Conservation (phyloP, 2,113 vertebrate genomes). For the Ictalurus furcatus region DNA sequence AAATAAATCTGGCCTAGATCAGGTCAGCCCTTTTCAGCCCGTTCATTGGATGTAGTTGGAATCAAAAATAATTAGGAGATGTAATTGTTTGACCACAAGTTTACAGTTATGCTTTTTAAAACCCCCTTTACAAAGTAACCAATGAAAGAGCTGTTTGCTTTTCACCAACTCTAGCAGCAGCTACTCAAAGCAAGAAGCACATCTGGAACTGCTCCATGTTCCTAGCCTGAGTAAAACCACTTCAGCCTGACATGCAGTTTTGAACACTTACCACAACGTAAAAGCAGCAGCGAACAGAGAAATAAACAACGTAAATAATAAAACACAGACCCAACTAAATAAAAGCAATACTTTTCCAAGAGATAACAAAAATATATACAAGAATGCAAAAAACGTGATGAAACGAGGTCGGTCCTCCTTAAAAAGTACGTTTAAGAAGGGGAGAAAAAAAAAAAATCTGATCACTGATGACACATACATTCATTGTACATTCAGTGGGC, state of each 20-base stretch:
- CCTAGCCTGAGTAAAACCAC: slow-evolving; percentile 69
- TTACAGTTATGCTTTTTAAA: neutral
- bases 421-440: slow-evolving; percentile 6
- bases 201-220: slow-evolving; percentile 61
- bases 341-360: slow-evolving; percentile 56
- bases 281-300: slow-evolving; percentile 82
- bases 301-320: slow-evolving; percentile 77
- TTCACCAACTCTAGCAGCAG: slow-evolving; percentile 62
- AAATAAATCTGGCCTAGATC: slow-evolving; percentile 30
- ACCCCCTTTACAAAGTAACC: slow-evolving; percentile 50
- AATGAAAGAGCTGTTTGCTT: slow-evolving; percentile 74
- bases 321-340: slow-evolving; percentile 59
- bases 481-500: slow-evolving; percentile 26
- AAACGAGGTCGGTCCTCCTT: neutral
- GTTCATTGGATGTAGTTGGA: slow-evolving; percentile 69
- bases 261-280: slow-evolving; percentile 81
- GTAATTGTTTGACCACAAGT: neutral
- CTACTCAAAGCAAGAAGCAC: slow-evolving; percentile 68
- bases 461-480: slow-evolving; percentile 21
- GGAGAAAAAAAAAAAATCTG: neutral
- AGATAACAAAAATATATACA: slow-evolving; percentile 38
- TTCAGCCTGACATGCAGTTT: slow-evolving; percentile 80
- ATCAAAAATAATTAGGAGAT: neutral
- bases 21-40: slow-evolving; percentile 58
- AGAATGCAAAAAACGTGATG: slow-evolving; percentile 14